Evolutionary conservation across 2,888 invertebrate species (phyloP), one percentile per base, ranked within the genome.

Genomic region (Cyaniris semiargus): DNA sequence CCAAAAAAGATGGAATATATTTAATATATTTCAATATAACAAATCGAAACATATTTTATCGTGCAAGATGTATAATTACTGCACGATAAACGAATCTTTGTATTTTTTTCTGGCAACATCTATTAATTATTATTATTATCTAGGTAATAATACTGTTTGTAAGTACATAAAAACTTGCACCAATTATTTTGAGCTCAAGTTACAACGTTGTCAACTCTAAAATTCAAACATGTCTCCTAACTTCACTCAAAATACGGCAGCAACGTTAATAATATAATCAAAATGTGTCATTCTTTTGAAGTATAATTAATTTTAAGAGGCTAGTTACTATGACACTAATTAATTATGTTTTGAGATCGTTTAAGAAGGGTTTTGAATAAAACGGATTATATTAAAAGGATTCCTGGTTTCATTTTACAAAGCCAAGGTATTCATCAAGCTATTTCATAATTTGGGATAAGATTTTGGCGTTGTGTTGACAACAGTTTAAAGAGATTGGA

Each of bases 301-400:
- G 27, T 31, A 18, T 66, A 31, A 66, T 66, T 66, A 66, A 66
- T 66, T 66, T 66, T 31, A 66, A 66, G 66, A 31, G 18, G 18
- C 66, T 66, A 6, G 27, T 66, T 66, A 66, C 15, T 66, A 27
- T 18, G 15, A 66, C 66, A 66, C 66, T 66, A 66, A 66, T 66
- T 66, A 66, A 66, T 66, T 15, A 66, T 66, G 66, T 66, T 66
- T 66, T 66, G 27, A 27, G 15, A 31, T 66, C 66, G 66, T 31
- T 66, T 31, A 53, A 6, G 2, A 5, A 66, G 66, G 27, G 27
- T 27, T 66, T 27, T 66, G 66, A 66, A 13, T 66, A 7, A 66
- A 66, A 66, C 15, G 66, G 27, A 66, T 66, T 15, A 66, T 27
- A 27, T 15, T 66, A 66, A 66, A 66, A 27, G 6, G 66, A 27